phyloP scores from a whole-genome alignment of 2,888 invertebrate species.

The Thera obeliscata region DNA sequence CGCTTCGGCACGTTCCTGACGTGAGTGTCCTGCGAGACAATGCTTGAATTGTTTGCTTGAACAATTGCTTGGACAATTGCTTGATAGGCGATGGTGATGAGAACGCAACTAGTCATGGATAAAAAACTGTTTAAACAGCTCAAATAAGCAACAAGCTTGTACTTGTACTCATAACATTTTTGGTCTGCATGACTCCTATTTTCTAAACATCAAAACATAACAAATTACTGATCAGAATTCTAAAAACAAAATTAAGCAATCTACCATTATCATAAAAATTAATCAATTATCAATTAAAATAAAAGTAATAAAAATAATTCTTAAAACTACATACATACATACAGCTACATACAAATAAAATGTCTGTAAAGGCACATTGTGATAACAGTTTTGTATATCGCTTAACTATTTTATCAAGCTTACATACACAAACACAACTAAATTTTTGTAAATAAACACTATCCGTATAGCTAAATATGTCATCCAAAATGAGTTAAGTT shows the following conservation, averaged over 20 bases:
- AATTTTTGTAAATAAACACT: too few relatives aligned
- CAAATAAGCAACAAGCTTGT: neutral
- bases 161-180: neutral
- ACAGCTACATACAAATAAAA: neutral
- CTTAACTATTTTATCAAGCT: too few relatives aligned
- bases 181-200: slow-evolving; percentile 4
- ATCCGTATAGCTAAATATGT: too few relatives aligned
- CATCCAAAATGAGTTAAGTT: too few relatives aligned
- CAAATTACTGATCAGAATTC: neutral
- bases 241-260: neutral
- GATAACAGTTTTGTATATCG: neutral
- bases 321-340: neutral
- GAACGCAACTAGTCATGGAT: too few relatives aligned
- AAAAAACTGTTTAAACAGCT: too few relatives aligned
- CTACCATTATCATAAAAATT: neutral
- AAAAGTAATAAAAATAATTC: neutral
- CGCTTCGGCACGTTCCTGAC: too few relatives aligned
- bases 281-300: neutral
- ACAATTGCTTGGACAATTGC: too few relatives aligned
- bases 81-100: too few relatives aligned
- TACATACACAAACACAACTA: too few relatives aligned
- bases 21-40: too few relatives aligned
- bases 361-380: neutral
- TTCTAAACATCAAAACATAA: neutral
- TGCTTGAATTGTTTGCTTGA: too few relatives aligned